These are phyloP conservation scores for Nipponia nippon DNA, from an alignment of 2,113 vertebrate genomes.

Conservation along the genomic window DNA sequence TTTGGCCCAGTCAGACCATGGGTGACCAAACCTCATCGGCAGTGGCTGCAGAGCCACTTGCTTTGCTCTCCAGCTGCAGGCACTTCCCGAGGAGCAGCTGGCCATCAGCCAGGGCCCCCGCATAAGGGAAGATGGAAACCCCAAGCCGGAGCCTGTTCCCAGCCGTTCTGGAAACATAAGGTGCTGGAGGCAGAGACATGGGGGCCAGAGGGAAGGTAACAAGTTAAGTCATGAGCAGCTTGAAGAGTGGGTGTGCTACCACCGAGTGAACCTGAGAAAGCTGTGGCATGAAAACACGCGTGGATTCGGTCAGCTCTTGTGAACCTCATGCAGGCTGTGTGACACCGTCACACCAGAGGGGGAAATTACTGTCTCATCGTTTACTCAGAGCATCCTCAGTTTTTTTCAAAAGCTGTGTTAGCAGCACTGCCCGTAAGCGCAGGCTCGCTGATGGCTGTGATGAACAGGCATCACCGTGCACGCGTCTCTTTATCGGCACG, in stretches of 20 bases:
- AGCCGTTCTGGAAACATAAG: rapidly evolving
- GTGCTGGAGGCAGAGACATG: rapidly evolving
- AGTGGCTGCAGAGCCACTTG: rapidly evolving
- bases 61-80: background rate
- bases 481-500: rapidly evolving
- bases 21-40: background rate
- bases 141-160: background rate
- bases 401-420: background rate
- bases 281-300: rapidly evolving
- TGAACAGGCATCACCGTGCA: background rate
- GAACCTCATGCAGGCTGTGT: background rate
- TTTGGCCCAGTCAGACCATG: rapidly evolving
- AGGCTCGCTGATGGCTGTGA: rapidly evolving
- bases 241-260: background rate
- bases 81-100: rapidly evolving
- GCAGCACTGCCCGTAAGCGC: rapidly evolving
- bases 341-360: background rate
- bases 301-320: no score
- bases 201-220: background rate
- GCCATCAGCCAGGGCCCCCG: rapidly evolving
- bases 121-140: background rate
- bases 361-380: rapidly evolving
- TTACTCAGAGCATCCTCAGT: rapidly evolving
- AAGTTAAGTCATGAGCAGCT: background rate
- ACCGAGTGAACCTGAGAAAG: no score